These are phyloP conservation scores for Onthophagus taurus DNA, from an alignment of 1,140 invertebrate genomes.

Conservation along the genomic window DNA sequence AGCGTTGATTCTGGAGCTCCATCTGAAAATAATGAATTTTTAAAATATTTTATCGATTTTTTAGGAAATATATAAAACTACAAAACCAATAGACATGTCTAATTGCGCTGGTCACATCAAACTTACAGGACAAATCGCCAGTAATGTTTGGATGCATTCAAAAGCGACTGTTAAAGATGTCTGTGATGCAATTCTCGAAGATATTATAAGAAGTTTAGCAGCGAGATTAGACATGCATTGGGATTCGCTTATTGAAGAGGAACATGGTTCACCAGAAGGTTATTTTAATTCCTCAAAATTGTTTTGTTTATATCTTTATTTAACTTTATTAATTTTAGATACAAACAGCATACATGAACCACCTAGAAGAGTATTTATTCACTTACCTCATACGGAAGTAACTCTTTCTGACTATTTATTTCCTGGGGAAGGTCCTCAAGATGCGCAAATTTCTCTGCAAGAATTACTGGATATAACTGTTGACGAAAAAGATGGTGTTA, in stretches of 20 bases:
- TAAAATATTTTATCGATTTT: conserved; percentile 3
- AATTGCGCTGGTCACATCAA: conserved; percentile 42
- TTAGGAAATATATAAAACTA: conserved; percentile 19
- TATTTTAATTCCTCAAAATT: background rate
- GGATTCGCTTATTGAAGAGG: conserved; percentile 73
- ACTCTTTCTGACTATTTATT: conserved; percentile 76
- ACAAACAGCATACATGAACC: conserved; percentile 67
- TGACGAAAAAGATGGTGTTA: conserved; percentile 52
- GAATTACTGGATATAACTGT: conserved; percentile 64
- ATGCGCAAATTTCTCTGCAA: conserved; percentile 60
- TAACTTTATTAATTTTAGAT: conserved; percentile 37
- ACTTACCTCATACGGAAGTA: conserved; percentile 52
- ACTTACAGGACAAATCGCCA: conserved; percentile 54
- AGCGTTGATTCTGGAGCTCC: conserved; percentile 9
- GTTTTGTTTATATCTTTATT: background rate
- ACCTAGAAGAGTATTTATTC: conserved; percentile 64
- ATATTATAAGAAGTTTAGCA: conserved; percentile 66
- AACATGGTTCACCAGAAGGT: conserved; percentile 29
- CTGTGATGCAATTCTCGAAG: conserved; percentile 57
- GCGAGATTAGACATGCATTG: conserved; percentile 75
- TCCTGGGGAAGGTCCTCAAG: conserved; percentile 67
- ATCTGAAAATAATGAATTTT: too few species aligned
- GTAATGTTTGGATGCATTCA: conserved; percentile 60
- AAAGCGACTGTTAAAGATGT: conserved; percentile 60
- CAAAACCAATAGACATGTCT: conserved; percentile 14